A percentile compares a stretch with the other conserved stretches of the same genome.
Conservation (phyloP, 2,888 invertebrate genomes). For the Sclerodermus sp. region DNA sequence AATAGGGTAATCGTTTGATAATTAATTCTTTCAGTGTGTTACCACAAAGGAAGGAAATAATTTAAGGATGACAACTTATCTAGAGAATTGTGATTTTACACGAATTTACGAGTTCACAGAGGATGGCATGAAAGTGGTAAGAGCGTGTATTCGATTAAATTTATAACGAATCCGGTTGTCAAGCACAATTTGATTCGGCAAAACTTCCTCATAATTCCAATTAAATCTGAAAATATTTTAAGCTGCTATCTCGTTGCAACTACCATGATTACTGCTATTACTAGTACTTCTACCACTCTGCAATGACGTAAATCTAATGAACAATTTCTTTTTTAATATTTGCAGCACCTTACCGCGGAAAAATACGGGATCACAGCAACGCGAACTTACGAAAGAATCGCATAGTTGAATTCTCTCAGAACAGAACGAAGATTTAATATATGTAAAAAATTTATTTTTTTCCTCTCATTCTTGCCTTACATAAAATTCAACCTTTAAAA, state of each 20-base stretch:
- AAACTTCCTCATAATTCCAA: no score
- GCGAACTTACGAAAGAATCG: conserved; percentile 47
- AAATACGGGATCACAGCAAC: conserved; percentile 37
- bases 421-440: neutral
- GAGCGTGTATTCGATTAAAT: no score
- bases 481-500: conserved; percentile 2
- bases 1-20: conserved; percentile 7
- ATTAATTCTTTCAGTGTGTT: conserved; percentile 38
- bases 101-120: conserved; percentile 51
- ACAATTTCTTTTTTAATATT: conserved; percentile 8
- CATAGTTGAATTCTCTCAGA: conserved; percentile 15
- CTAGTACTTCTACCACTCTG: no score
- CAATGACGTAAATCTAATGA: neutral
- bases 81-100: conserved; percentile 33
- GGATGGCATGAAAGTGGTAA: conserved; percentile 48
- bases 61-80: conserved; percentile 42
- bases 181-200: no score
- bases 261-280: no score
- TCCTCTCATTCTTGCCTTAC: conserved; percentile 4
- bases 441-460: neutral
- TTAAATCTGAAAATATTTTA: no score
- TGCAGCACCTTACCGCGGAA: conserved; percentile 40
- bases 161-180: no score
- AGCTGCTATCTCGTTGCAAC: no score
- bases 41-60: conserved; percentile 43